Percentiles rank a stretch among this genome's conserved stretches.
These are phyloP conservation scores for Heliconius hewitsoni DNA, from an alignment of 1,140 invertebrate species.

Conservation along the genomic window DNA sequence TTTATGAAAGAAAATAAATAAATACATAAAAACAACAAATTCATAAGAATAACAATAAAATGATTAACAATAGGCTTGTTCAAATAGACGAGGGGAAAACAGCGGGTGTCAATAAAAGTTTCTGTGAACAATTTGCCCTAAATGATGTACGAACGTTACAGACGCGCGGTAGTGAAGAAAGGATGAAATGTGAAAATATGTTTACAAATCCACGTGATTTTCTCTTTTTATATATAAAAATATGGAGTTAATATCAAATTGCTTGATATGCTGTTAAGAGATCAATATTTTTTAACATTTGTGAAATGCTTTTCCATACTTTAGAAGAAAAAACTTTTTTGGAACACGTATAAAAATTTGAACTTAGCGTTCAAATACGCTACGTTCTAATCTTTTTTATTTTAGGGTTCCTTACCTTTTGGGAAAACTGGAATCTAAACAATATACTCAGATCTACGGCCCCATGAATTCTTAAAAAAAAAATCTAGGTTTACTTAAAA, in stretches of 20 bases:
- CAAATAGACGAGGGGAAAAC: background rate
- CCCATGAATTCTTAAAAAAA: too few relatives aligned
- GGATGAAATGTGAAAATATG: background rate
- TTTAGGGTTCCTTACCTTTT: too few relatives aligned
- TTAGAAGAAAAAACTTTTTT: too few relatives aligned
- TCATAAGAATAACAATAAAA: conserved; percentile 11
- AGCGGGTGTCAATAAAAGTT: conserved; percentile 6
- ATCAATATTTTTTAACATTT: background rate
- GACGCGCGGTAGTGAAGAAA: background rate
- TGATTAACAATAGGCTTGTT: background rate
- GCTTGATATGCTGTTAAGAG: background rate
- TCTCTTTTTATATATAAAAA: background rate
- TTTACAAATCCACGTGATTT: background rate
- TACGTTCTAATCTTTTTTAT: too few relatives aligned
- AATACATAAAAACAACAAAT: background rate
- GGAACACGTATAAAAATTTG: too few relatives aligned
- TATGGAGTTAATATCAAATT: background rate
- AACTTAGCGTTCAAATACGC: too few relatives aligned
- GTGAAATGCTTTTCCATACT: too few relatives aligned
- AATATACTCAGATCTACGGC: too few relatives aligned
- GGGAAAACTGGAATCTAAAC: too few relatives aligned
- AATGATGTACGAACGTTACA: conserved; percentile 4
- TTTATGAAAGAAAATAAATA: background rate
- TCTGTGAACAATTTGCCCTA: background rate
- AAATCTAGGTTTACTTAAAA: too few relatives aligned